Evolutionary conservation across 2,797 vertebrate genomes (phyloP), one percentile per base, ranked within the genome.

Genomic region (Epinephelus malabaricus): DNA sequence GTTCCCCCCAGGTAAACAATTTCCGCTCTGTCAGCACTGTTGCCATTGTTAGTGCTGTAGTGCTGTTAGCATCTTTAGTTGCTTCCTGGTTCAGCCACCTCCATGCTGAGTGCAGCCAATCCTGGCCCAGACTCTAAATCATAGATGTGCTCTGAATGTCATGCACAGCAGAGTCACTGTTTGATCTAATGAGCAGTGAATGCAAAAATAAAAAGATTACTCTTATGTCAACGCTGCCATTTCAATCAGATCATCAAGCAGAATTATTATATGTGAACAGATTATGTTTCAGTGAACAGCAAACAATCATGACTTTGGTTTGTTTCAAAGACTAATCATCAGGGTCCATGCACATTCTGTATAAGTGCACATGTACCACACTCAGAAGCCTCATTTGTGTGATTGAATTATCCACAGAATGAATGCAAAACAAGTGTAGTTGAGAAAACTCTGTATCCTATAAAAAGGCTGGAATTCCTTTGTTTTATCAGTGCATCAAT

Each of bases 201-300:
- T 3, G 2, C 56, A 68, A 6, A 17, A 38, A 10, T 50, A 23
- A 53, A 49, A 49, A 21, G 7, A 49, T 49, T 19, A 49, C 5
- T 76, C 8, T 25, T 61, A 51, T 66, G 55, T 62, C 13, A 69
- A 27, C 61, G 21, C n/a, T 38, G 21, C 15, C 27, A 11, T 58
- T 55, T 68, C 5, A 43, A 12, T 43, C 62, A 62, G 50, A 21
- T 62, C 45, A 58, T 76, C 49, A 70, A 30, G 40, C 46, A 51
- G 46, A 60, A 50, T 66, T 49, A 79, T 66, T n/a, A 23, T 11
- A 21, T 18, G 54, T 53, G 66, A 19, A 58, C 45, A 62, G 38
- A 27, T 59, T 66, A 6, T 58, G 17, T 73, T 55, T 50, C 40
- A 58, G 34, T 54, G 46, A 67, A 45, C 2, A 0, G 12, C 3